Evolutionary conservation across 2,113 vertebrate species (phyloP).

Genomic region (Pitta sordida): DNA sequence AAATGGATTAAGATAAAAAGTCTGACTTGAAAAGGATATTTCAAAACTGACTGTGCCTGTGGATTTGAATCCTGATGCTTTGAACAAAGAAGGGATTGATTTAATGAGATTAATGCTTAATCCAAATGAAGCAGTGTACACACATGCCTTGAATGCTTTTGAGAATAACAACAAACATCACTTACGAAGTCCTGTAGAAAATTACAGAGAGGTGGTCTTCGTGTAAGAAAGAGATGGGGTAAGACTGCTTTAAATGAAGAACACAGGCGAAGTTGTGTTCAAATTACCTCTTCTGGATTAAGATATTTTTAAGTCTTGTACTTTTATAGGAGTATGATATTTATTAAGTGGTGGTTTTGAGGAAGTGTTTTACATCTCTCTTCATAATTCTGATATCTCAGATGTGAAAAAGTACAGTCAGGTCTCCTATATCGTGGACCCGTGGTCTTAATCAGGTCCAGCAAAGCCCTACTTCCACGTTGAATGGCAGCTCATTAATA

Average conservation of each 20-base stretch:
- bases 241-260: neutral
- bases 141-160: constrained; percentile 47
- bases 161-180: constrained; percentile 36
- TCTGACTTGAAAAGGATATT: constrained; percentile 60
- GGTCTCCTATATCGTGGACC: too few species aligned
- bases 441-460: too few species aligned
- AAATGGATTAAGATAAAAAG: constrained; percentile 55
- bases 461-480: too few species aligned
- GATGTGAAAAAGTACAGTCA: neutral
- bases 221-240: neutral
- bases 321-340: neutral
- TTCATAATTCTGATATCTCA: neutral
- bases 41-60: constrained; percentile 50
- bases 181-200: neutral
- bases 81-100: constrained; percentile 60
- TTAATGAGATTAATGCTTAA: constrained; percentile 54
- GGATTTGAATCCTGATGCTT: constrained; percentile 53
- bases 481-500: too few species aligned
- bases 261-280: neutral
- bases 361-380: neutral
- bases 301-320: neutral
- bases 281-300: neutral
- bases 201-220: neutral
- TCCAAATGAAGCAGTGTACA: constrained; percentile 41
- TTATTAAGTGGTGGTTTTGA: neutral